Percentiles rank a stretch among this genome's conserved stretches.
These are phyloP conservation scores for Adrianichthys oophorus DNA, from an alignment of 2,797 vertebrate genomes.

Conservation along the genomic window DNA sequence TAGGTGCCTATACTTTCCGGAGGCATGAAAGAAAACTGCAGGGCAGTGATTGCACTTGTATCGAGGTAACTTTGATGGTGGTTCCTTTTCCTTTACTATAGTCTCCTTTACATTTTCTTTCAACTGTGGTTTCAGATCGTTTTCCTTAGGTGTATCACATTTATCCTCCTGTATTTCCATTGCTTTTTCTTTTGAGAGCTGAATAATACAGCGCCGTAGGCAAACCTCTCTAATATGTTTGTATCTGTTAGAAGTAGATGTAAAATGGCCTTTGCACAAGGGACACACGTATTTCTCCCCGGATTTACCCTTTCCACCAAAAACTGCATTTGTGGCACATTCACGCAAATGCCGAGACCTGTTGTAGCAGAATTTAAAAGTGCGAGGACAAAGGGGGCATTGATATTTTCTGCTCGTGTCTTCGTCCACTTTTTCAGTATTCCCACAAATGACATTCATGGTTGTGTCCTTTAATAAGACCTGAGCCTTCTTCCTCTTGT, in stretches of 20 bases:
- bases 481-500: constrained; percentile 25
- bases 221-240: constrained; percentile 74
- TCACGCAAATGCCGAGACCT: constrained; percentile 74
- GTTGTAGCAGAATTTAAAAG: constrained; percentile 77
- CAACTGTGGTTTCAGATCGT: neutral
- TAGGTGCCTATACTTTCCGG: constrained; percentile 76
- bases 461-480: constrained; percentile 25
- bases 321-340: constrained; percentile 63
- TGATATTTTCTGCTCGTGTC: constrained; percentile 45
- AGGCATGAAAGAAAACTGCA: constrained; percentile 65
- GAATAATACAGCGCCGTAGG: constrained; percentile 56
- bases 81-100: constrained; percentile 20
- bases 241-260: constrained; percentile 58
- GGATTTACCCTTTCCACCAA: constrained; percentile 52
- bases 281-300: constrained; percentile 70
- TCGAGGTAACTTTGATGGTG: neutral
- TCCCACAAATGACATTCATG: constrained; percentile 35
- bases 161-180: neutral
- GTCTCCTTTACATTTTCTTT: constrained; percentile 18
- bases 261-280: constrained; percentile 70
- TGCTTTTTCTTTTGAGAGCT: constrained; percentile 32
- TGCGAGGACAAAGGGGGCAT: constrained; percentile 75
- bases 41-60: constrained; percentile 76
- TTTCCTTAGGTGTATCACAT: constrained; percentile 14
- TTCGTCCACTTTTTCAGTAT: constrained; percentile 25